These are phyloP conservation scores for Drepana falcataria DNA, from an alignment of 2,888 invertebrate species.

Conservation along the genomic window DNA sequence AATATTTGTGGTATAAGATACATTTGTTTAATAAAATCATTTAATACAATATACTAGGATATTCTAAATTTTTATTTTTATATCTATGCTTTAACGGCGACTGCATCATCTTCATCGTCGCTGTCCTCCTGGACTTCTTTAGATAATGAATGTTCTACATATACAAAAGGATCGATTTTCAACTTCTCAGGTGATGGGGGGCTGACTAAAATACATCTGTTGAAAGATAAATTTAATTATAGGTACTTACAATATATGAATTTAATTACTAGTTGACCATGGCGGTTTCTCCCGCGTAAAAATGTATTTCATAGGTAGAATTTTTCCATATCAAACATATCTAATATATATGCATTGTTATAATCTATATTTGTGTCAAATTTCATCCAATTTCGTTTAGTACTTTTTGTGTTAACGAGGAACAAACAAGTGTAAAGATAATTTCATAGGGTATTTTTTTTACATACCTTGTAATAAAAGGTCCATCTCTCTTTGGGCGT, in stretches of 20 bases:
- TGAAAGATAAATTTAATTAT: conserved; percentile 9
- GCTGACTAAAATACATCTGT: conserved; percentile 81
- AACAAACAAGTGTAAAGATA: too few relatives aligned
- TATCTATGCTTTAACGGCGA: conserved; percentile 41
- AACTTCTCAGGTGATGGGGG: conserved; percentile 83
- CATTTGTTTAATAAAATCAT: conserved; percentile 6
- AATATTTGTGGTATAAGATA: too few relatives aligned
- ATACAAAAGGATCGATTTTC: conserved; percentile 82
- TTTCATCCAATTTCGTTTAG: too few relatives aligned
- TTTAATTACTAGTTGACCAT: too few relatives aligned
- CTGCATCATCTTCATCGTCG: conserved; percentile 59
- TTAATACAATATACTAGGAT: conserved; percentile 21
- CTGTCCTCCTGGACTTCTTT: conserved; percentile 64
- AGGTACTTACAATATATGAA: neutral
- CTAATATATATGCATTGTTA: too few relatives aligned
- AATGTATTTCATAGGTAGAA: too few relatives aligned
- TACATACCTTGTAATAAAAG: conserved; percentile 83
- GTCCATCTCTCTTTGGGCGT: conserved; percentile 83
- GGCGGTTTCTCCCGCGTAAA: too few relatives aligned
- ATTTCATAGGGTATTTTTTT: too few relatives aligned
- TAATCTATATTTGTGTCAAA: too few relatives aligned
- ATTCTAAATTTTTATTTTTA: conserved; percentile 16
- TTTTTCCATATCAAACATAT: too few relatives aligned
- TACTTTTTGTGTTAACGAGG: too few relatives aligned
- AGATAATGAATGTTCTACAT: conserved; percentile 56